Percentiles rank a stretch among this genome's conserved stretches.
These are phyloP conservation scores for Patella pellucida DNA, from an alignment of 2,888 invertebrate genomes.

Conservation along the genomic window DNA sequence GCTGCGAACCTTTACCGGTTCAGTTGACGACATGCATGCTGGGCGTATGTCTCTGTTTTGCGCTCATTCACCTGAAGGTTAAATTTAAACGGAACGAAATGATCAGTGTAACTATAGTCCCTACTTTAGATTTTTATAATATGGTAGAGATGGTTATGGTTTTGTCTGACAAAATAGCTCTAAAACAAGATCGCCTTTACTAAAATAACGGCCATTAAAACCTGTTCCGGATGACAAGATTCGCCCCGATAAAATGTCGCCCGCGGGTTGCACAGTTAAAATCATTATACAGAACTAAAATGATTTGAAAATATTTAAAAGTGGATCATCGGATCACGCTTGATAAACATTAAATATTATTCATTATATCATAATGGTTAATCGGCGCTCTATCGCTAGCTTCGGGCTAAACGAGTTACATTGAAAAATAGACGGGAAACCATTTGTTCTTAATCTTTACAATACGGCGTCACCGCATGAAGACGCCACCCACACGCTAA, in stretches of 20 bases:
- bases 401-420: neutral
- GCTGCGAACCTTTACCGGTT: too few relatives aligned
- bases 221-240: neutral
- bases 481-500: slow-evolving; percentile 8
- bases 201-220: slow-evolving; percentile 1
- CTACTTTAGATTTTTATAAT: too few relatives aligned
- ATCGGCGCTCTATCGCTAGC: neutral
- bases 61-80: neutral
- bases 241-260: neutral
- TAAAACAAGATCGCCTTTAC: too few relatives aligned
- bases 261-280: slow-evolving; percentile 10
- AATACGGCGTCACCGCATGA: slow-evolving; percentile 4
- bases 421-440: neutral
- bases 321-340: slow-evolving; percentile 9
- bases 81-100: too few relatives aligned
- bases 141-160: too few relatives aligned
- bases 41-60: neutral
- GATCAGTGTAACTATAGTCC: too few relatives aligned
- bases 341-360: slow-evolving; percentile 10
- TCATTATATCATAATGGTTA: slow-evolving; percentile 3
- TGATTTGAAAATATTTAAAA: slow-evolving; percentile 11
- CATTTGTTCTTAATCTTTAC: neutral
- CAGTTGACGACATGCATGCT: neutral
- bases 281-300: slow-evolving; percentile 4
- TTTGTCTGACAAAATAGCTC: too few relatives aligned